phyloP scores from a whole-genome alignment of 2,797 vertebrate species.

The Sphaeramia orbicularis region DNA sequence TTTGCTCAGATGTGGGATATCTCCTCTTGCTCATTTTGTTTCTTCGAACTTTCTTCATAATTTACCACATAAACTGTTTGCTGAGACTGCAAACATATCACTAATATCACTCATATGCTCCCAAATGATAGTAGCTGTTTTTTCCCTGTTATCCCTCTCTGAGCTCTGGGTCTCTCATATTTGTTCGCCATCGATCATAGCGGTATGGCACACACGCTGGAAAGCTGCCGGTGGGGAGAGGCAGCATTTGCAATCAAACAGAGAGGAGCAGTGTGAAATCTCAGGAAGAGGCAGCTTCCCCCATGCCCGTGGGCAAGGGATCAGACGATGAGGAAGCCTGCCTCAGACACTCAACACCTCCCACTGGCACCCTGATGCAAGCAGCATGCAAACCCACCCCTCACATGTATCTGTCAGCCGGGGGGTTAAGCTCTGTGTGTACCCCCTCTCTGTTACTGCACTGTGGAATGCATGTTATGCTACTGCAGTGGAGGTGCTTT shows the following conservation, averaged over 20 bases:
- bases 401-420: constrained; percentile 80
- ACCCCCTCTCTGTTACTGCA: constrained; percentile 68
- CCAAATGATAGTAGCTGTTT: constrained; percentile 51
- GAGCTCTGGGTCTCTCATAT: constrained; percentile 78
- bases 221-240: constrained; percentile 80
- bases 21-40: constrained; percentile 46
- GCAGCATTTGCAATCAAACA: constrained; percentile 86
- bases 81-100: constrained; percentile 62
- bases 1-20: constrained; percentile 45
- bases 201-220: constrained; percentile 65
- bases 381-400: constrained; percentile 86
- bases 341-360: constrained; percentile 85
- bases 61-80: constrained; percentile 71
- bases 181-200: constrained; percentile 81
- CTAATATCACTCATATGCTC: constrained; percentile 67
- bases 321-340: constrained; percentile 87
- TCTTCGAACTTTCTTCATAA: constrained; percentile 52
- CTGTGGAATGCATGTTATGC: constrained; percentile 68
- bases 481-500: constrained; percentile 58
- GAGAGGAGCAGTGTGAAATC: constrained; percentile 85
- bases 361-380: constrained; percentile 88
- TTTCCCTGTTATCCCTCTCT: constrained; percentile 60
- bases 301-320: constrained; percentile 85
- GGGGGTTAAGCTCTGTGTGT: constrained; percentile 75
- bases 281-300: constrained; percentile 85